Conservation (phyloP, 2,797 vertebrate species). For the Poeciliopsis paucimaculata region DNA sequence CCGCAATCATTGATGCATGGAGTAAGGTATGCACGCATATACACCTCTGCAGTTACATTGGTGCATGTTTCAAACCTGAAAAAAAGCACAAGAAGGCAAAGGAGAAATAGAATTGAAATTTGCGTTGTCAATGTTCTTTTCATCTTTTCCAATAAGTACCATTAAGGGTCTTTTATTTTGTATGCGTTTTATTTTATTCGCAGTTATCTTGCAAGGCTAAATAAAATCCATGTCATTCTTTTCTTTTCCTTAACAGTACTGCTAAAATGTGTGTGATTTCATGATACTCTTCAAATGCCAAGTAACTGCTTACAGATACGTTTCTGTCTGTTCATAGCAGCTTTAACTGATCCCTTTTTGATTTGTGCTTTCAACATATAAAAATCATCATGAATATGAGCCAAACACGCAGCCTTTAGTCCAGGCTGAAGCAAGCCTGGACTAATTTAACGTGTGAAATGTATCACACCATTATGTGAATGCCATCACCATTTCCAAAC, state of each 20-base stretch:
- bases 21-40: conserved; percentile 93
- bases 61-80: conserved; percentile 87
- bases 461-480: conserved; percentile 23
- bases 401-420: conserved; percentile 15
- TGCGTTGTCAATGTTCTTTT: background rate
- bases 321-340: background rate
- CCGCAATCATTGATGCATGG: conserved; percentile 98
- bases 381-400: conserved; percentile 36
- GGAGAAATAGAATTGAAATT: background rate
- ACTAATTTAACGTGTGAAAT: conserved; percentile 43
- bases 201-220: background rate
- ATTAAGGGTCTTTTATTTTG: background rate
- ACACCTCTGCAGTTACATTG: conserved; percentile 92
- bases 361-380: conserved; percentile 45
- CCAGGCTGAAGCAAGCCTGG: conserved; percentile 2
- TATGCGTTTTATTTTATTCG: background rate
- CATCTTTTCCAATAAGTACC: background rate
- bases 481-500: conserved; percentile 43
- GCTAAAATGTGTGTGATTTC: background rate
- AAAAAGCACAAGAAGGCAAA: conserved; percentile 8
- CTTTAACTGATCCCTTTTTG: conserved; percentile 16
- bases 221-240: background rate
- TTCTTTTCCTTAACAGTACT: background rate
- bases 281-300: background rate
- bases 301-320: background rate